Evolutionary conservation across 2,113 vertebrate species (phyloP).

Genomic region (Mystacornis crossleyi): DNA sequence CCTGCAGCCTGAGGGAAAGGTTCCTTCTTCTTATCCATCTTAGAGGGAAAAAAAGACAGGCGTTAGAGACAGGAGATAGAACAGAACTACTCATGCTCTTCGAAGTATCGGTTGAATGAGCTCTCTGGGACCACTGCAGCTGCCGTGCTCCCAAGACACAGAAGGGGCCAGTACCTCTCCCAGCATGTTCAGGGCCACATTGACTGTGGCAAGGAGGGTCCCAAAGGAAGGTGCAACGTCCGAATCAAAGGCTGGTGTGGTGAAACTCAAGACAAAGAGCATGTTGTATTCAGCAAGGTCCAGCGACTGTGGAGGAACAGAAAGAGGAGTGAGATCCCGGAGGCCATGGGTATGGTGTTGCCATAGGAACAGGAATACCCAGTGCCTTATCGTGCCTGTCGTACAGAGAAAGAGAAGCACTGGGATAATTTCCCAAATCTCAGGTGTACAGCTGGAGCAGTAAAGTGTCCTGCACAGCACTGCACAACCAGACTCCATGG

Average conservation of each 20-base stretch:
- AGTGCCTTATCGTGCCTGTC: background rate
- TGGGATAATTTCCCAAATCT: background rate
- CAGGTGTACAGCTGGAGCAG: background rate
- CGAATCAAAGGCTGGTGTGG: slow-evolving; percentile 92
- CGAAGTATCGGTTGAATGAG: background rate
- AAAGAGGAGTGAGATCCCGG: background rate
- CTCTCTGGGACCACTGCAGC: background rate
- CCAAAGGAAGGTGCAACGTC: slow-evolving; percentile 96
- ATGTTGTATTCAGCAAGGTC: slow-evolving; percentile 92
- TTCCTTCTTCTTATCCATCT: slow-evolving; percentile 98
- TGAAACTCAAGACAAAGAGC: slow-evolving; percentile 93
- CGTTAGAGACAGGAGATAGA: background rate
- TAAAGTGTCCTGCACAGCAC: background rate
- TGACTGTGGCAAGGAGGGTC: slow-evolving; percentile 93
- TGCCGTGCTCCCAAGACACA: background rate
- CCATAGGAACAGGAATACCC: background rate
- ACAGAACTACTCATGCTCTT: background rate
- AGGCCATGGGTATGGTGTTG: background rate
- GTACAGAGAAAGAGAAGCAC: background rate
- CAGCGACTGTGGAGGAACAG: slow-evolving; percentile 80
- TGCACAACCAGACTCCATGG: rapidly evolving
- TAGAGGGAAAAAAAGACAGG: background rate
- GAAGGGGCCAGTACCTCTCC: slow-evolving; percentile 81
- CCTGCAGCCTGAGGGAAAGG: slow-evolving; percentile 80
- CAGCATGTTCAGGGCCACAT: slow-evolving; percentile 92